phyloP scores from a whole-genome alignment of 2,797 vertebrate genomes.

The Cuculus canorus region DNA sequence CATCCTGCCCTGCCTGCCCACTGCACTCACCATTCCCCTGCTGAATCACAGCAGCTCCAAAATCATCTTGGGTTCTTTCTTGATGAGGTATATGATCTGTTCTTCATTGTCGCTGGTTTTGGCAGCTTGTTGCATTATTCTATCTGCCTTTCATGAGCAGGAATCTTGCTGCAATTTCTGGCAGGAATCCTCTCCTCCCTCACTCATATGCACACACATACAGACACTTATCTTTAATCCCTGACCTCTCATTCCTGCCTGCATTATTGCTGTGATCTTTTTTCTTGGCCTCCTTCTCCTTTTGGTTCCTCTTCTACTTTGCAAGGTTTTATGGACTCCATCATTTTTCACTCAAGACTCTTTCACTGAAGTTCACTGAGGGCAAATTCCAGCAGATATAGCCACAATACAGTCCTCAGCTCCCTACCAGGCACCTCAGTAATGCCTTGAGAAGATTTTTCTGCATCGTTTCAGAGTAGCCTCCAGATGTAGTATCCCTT shows the following conservation, averaged over 20 bases:
- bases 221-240: slow-evolving; percentile 36
- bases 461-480: not conserved
- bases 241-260: slow-evolving; percentile 46
- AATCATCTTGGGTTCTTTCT: not conserved
- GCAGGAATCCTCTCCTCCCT: not conserved
- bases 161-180: slow-evolving; percentile 6
- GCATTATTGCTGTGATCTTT: slow-evolving; percentile 15
- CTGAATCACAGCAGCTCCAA: not conserved
- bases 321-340: slow-evolving; percentile 18
- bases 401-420: not conserved
- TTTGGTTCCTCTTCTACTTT: not conserved
- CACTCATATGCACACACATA: not conserved
- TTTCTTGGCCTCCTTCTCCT: slow-evolving; percentile 33
- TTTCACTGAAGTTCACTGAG: slow-evolving; percentile 16
- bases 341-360: slow-evolving; percentile 1
- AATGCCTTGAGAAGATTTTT: not conserved
- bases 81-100: not conserved
- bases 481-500: not conserved
- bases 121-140: slow-evolving; percentile 22
- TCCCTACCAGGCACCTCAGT: not conserved
- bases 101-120: slow-evolving; percentile 32
- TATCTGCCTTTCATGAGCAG: not conserved
- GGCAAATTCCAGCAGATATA: not conserved
- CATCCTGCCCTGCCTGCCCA: not conserved
- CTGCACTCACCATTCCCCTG: not conserved